Evolutionary conservation across 2,113 vertebrate genomes (phyloP).

Genomic region (Clupea harengus): DNA sequence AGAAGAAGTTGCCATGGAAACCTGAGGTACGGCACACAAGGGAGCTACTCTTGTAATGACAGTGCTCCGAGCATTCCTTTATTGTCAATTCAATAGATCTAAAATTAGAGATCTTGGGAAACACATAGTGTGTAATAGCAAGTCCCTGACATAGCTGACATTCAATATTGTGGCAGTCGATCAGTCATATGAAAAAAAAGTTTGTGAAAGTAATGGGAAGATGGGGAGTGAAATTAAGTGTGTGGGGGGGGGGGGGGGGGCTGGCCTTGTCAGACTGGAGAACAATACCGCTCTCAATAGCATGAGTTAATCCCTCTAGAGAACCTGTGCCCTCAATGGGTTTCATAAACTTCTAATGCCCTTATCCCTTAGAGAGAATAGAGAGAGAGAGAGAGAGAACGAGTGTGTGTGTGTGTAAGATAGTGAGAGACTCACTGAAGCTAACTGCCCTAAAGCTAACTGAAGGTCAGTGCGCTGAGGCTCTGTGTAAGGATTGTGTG

Average conservation of each 20-base stretch:
- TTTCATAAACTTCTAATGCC: not conserved
- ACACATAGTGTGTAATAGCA: not conserved
- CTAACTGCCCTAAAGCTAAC: not conserved
- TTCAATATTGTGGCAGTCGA: not conserved
- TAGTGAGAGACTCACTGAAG: not conserved
- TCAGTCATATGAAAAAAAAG: not conserved
- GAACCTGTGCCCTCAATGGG: not conserved
- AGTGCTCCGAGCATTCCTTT: not conserved
- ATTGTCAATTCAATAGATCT: not conserved
- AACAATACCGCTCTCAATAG: not conserved
- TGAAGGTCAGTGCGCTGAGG: not conserved
- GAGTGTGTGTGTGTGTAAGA: not conserved
- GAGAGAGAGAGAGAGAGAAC: not conserved
- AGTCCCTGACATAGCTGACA: not conserved
- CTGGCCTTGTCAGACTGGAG: not conserved
- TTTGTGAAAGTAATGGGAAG: not conserved
- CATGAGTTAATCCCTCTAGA: not conserved
- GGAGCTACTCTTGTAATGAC: not conserved
- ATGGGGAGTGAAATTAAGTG: not conserved
- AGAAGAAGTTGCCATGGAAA: slow-evolving; percentile 75
- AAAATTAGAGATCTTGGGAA: not conserved
- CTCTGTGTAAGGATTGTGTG: not conserved
- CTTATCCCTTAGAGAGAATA: not conserved
- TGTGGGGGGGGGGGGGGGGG: not conserved
- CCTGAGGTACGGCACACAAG: slow-evolving; percentile 65